Percentiles rank a stretch among this genome's conserved stretches.
Evolutionary conservation across 2,113 vertebrate species (phyloP).

Genomic region (Passer domesticus): DNA sequence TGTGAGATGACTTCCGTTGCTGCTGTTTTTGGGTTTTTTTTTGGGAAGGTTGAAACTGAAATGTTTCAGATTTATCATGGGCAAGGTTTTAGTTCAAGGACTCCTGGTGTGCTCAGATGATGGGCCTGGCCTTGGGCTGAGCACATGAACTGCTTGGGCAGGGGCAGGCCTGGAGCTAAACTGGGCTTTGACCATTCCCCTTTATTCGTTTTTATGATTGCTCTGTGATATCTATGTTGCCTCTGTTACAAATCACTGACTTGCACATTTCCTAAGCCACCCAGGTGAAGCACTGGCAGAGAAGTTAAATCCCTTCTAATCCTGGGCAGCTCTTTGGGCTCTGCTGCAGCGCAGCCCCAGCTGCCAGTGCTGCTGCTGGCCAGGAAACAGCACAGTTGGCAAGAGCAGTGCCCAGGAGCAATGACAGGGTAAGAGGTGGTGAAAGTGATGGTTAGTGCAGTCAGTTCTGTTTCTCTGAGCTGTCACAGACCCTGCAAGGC

Average conservation of each 20-base stretch:
- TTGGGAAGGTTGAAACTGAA: background rate
- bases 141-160: fast-evolving
- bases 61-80: background rate
- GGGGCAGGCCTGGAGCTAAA: background rate
- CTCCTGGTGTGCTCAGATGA: background rate
- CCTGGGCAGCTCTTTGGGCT: background rate
- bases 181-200: background rate
- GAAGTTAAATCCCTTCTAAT: background rate
- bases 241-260: background rate
- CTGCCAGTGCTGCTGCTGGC: background rate
- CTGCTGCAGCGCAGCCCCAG: background rate
- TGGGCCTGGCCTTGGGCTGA: too few species aligned
- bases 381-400: background rate
- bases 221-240: background rate
- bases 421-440: background rate
- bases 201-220: background rate
- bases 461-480: background rate
- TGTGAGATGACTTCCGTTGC: background rate
- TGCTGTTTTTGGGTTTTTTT: background rate
- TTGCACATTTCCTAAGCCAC: background rate
- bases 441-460: background rate
- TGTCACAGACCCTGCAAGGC: background rate
- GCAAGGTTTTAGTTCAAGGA: background rate
- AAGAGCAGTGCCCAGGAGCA: background rate
- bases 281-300: background rate